Percentiles rank a stretch among this genome's conserved stretches.
Conservation (phyloP, 1,140 invertebrate species). For the Pantala flavescens region DNA sequence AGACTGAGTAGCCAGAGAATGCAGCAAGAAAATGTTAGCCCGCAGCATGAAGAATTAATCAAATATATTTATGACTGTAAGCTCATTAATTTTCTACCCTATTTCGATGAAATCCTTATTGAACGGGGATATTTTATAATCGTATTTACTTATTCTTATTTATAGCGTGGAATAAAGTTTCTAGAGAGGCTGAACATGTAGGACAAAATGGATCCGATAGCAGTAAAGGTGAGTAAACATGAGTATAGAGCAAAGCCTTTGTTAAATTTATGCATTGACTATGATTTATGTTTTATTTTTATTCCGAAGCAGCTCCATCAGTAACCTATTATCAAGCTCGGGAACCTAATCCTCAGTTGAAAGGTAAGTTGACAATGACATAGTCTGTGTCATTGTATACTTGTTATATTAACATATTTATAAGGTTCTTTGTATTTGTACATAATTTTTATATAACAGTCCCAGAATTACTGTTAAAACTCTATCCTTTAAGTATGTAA, state of each 20-base stretch:
- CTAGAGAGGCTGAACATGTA: slow-evolving; percentile 33
- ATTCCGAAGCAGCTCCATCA: slow-evolving; percentile 30
- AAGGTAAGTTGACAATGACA: slow-evolving; percentile 31
- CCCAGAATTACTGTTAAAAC: no score
- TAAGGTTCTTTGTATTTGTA: no score
- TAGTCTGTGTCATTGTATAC: background rate
- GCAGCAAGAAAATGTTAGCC: slow-evolving; percentile 31
- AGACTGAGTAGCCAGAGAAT: slow-evolving; percentile 30
- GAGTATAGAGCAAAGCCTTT: slow-evolving; percentile 27
- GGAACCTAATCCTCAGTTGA: slow-evolving; percentile 35
- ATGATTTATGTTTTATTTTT: background rate
- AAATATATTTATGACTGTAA: slow-evolving; percentile 42
- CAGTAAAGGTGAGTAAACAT: slow-evolving; percentile 21
- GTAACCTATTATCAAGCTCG: slow-evolving; percentile 34
- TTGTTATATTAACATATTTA: background rate
- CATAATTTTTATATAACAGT: no score
- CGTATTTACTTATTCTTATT: slow-evolving; percentile 19
- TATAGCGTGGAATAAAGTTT: slow-evolving; percentile 38
- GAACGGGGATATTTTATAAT: slow-evolving; percentile 16
- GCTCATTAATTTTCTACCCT: slow-evolving; percentile 17
- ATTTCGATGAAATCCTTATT: slow-evolving; percentile 12
- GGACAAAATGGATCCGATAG: slow-evolving; percentile 32
- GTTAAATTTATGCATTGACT: background rate
- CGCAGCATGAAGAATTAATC: slow-evolving; percentile 43
- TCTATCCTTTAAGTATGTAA: no score